Base-by-base conservation (phyloP, 2,797 vertebrate genomes). In the Microcaecilia unicolor region DNA sequence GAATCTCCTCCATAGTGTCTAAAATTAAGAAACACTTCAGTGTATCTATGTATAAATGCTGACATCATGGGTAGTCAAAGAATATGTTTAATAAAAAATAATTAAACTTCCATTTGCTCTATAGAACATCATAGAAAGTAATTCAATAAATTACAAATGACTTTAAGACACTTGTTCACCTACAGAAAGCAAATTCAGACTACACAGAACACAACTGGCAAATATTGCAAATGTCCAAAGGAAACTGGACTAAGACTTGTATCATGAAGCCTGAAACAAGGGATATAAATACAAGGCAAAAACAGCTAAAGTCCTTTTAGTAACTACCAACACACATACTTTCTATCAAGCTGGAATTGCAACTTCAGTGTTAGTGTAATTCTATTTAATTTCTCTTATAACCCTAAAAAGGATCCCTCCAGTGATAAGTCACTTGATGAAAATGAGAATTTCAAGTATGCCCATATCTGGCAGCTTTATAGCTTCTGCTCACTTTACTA, bases 41-140 rank as follows among this genome's bases (percentile, higher is more conserved):
- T n/a, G n/a, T n/a, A n/a, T n/a, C n/a, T n/a, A 83, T 55, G 83
- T 71, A 77, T 15, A 78, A 67, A 85, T 63, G 60, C 81, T 72
- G 59, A 81, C 86, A 74, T 84, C 76, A 75, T 83, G 76, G 85
- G 90, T 93, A 95, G 87, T 98, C 92, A 97, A 84, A 87, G 93
- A 98, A 97, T 94, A 98, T 95, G 91, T 98, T 97, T 97, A 97
- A 98, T 98, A 98, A 98, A 85, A 98, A 98, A 98, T 98, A 98
- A 97, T 97, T 97, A 95, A 98, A 93, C 91, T 92, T 97, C 89
- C 90, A 91, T 97, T 95, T 98, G 89, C 91, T 96, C 92, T 97
- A 96, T 97, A 97, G 90, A 96, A 97, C 92, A 96, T 94, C 92
- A 98, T 98, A 98, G 93, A 97, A 98, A 98, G 92, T 92, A 98